Conservation (phyloP, 1,140 invertebrate species). For the Zaprionus lachaisei region DNA sequence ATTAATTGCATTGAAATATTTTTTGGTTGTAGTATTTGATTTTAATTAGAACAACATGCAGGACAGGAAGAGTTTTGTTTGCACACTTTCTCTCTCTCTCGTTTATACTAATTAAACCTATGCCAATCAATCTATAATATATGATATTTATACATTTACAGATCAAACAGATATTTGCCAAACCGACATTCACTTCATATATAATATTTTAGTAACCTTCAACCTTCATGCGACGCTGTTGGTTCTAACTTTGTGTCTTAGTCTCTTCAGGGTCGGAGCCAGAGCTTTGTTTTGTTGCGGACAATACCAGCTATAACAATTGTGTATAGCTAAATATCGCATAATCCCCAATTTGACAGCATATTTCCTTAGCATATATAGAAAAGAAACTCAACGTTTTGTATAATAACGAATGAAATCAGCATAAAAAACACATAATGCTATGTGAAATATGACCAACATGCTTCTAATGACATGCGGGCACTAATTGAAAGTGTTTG, state of each 20-base stretch:
- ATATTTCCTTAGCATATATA: background rate
- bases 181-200: slow-evolving; percentile 8
- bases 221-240: slow-evolving; percentile 2
- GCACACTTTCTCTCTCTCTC: no score
- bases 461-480: slow-evolving; percentile 28
- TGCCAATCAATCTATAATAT: no score
- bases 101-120: no score
- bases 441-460: slow-evolving; percentile 13
- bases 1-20: slow-evolving; percentile 30
- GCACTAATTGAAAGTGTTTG: slow-evolving; percentile 19
- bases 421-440: slow-evolving; percentile 22
- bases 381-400: background rate
- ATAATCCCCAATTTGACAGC: background rate
- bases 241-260: slow-evolving; percentile 1
- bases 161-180: background rate
- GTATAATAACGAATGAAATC: slow-evolving; percentile 10
- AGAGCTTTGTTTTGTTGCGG: background rate
- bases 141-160: no score
- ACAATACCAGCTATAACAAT: background rate
- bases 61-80: background rate
- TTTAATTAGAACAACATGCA: slow-evolving; percentile 30
- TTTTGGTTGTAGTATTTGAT: slow-evolving; percentile 9
- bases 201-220: slow-evolving; percentile 6
- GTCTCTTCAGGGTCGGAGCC: background rate
- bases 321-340: background rate